A percentile compares a stretch with the other conserved stretches of the same genome.
Conservation (phyloP, 1,140 invertebrate species). For the Hydropsyche tenuis region DNA sequence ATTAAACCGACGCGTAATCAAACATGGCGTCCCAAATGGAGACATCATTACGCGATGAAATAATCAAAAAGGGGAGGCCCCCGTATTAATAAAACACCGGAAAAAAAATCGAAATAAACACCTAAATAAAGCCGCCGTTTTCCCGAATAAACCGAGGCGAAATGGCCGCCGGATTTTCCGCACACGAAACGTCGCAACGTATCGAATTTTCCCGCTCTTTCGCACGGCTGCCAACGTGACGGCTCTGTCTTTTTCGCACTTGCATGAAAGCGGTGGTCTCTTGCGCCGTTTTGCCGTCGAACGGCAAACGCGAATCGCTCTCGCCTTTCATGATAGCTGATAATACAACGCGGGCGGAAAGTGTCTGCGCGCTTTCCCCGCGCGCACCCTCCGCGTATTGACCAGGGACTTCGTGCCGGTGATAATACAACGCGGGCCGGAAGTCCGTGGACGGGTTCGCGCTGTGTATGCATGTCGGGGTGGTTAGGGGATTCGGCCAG, state of each 20-base stretch:
- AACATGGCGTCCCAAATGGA: conserved; percentile 29
- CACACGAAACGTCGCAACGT: neutral
- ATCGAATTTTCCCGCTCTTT: neutral
- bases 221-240: neutral
- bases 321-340: conserved; percentile 40
- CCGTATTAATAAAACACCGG: conserved; percentile 17
- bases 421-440: neutral
- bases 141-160: conserved; percentile 32
- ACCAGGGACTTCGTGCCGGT: conserved; percentile 11
- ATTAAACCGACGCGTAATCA: neutral
- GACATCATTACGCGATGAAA: conserved; percentile 35
- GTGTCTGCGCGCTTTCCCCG: neutral
- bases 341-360: conserved; percentile 34
- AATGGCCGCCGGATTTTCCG: neutral
- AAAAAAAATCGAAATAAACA: conserved; percentile 25
- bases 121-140: conserved; percentile 36
- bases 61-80: conserved; percentile 31
- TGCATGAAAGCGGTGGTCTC: neutral
- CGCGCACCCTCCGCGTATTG: neutral
- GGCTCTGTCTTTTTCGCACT: neutral
- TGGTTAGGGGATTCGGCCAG: no score
- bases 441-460: neutral
- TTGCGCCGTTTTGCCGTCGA: conserved; percentile 9
- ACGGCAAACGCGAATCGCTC: conserved; percentile 7
- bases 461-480: no score